Base-by-base conservation (phyloP, 2,113 vertebrate species). In the Arvicanthis niloticus region DNA sequence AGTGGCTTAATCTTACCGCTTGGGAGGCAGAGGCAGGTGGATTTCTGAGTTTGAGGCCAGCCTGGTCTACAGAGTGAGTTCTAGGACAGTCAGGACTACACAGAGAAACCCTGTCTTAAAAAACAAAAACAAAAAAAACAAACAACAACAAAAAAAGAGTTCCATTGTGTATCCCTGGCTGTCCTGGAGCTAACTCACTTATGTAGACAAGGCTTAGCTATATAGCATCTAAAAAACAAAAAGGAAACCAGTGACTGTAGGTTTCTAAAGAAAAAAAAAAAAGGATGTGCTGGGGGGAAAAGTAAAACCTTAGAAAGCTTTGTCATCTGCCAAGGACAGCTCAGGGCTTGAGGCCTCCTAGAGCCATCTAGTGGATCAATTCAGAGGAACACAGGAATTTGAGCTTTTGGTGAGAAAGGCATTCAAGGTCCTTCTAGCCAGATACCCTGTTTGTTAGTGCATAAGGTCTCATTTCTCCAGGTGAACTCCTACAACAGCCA, bases 271-370 rank as follows among this genome's bases (percentile, higher is more conserved):
- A 22, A 26, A 68, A 72, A 56, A 22, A 53, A 4, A 19, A 24
- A 22, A 22, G 70, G 34, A 22, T 56, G 21, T 75, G 51, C 19
- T 67, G 37, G 12, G 31, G 31, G 82, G 77, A 60, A 67, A 48
- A 48, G 5, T 17, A 8, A 58, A 16, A 56, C 34, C 15, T 53
- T n/a, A 42, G 5, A 15, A 17, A 48, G 56, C 19, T 75, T 2
- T 53, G 0, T 16, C 1, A 42, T 51, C 53, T n/a, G 19, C 4
- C n/a, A 17, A 24, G 26, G 8, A 34, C 21, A 1, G 8, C 70
- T 82, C 67, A 26, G 89, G 67, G n/a, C 13, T 42, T 37, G 42
- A 48, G 58, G 58, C 11, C 3, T 34, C 76, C 24, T 13, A 34
- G 88, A 0, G 1, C 82, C 89, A 89, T 62, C 86, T 92, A 48